Conservation (phyloP, 2,888 invertebrate genomes). For the Stegophylla sp. region DNA sequence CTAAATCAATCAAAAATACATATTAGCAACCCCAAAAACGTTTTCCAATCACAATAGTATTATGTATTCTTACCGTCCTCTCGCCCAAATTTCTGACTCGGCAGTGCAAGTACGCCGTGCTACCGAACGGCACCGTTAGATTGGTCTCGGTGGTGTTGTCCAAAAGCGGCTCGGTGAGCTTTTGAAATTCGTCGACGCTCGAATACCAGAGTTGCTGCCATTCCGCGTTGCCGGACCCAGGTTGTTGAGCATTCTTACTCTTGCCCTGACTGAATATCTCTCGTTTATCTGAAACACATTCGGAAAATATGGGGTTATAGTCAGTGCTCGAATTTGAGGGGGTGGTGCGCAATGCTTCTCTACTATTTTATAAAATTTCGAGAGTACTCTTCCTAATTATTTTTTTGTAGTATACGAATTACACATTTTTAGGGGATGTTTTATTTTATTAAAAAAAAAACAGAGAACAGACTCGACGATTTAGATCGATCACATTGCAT, state of each 20-base stretch:
- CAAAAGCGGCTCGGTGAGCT: slow-evolving; percentile 65
- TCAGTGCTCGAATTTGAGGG: too few relatives aligned
- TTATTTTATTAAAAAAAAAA: background rate
- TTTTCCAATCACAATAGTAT: too few relatives aligned
- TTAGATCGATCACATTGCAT: too few relatives aligned
- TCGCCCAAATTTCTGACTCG: slow-evolving; percentile 77
- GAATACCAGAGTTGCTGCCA: slow-evolving; percentile 74
- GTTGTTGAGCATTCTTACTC: slow-evolving; percentile 52
- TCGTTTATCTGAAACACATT: slow-evolving; percentile 56
- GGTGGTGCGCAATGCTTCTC: too few relatives aligned
- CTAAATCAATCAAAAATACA: too few relatives aligned
- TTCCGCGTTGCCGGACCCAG: slow-evolving; percentile 65
- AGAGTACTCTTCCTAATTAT: too few relatives aligned
- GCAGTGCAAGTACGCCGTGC: slow-evolving; percentile 81
- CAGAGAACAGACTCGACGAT: background rate
- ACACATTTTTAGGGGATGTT: too few relatives aligned
- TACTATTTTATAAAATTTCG: too few relatives aligned
- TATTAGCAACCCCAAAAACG: too few relatives aligned
- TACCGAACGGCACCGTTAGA: slow-evolving; percentile 78
- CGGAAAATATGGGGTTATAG: too few relatives aligned
- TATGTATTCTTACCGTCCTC: slow-evolving; percentile 69
- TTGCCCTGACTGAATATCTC: slow-evolving; percentile 53
- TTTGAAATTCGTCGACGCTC: slow-evolving; percentile 68
- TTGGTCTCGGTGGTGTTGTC: slow-evolving; percentile 80
- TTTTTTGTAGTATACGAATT: too few relatives aligned